Evolutionary conservation across 2,888 invertebrate species (phyloP), one percentile per base, ranked within the genome.

Genomic region (Caenorhabditis sp.): DNA sequence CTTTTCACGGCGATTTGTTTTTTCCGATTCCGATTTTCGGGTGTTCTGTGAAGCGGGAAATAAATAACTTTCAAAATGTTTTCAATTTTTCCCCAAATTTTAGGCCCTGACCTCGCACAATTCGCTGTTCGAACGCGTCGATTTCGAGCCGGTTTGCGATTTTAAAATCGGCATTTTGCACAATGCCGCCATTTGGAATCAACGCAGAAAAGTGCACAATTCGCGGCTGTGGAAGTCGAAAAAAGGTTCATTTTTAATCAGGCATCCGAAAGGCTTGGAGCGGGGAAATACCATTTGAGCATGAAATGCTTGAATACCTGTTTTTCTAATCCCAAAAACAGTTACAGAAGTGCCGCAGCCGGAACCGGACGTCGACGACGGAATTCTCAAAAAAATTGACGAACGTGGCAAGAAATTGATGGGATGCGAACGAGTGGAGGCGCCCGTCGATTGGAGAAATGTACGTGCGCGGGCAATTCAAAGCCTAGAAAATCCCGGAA

Each of bases 151-250:
- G 2, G 76, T 76, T 11, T 76, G 76, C 22, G 76, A 76, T 35
- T 76, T 76, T 39, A 76, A 76, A 70, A 70, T 76, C 13, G 76
- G 76, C 24, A 76, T 76, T 48, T 13, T 76, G 2, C 76, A 76
- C 62, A 76, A 76, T 53, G 56, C 63, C 2, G 41, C 58, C 26
- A 76, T 76, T 24, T 76, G 76, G 76, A 70, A 52, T 26, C 70
- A 76, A n/a, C 58, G 76, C 2, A 48, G 68, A 58, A 37, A 63
- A 35, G 56, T 39, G 6, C 65, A 76, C 37, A 76, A 58, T 41
- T 76, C 76, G 15, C 37, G 76, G 32, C 26, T 76, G 13, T 76
- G 76, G 76, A 76, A 70, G 26, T 39, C 61, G 2, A 74, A 74
- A 22, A 68, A 68, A 61, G 46, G 50, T 59, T 32, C 43, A 30